Percentiles rank a stretch among this genome's conserved stretches.
phyloP scores from a whole-genome alignment of 1,140 invertebrate genomes.

The Aphidius gifuensis region DNA sequence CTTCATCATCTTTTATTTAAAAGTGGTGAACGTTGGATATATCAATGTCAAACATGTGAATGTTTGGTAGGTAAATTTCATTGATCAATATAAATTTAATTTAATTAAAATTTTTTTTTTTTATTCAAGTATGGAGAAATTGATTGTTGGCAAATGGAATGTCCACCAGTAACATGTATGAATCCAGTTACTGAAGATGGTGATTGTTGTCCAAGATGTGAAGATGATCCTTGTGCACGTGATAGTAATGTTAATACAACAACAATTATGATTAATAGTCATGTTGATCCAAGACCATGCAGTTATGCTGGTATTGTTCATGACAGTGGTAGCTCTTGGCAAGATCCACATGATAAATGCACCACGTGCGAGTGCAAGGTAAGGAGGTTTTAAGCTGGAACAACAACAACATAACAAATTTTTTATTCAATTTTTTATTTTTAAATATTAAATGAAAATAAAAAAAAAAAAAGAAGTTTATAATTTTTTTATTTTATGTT shows the following conservation, averaged over 20 bases:
- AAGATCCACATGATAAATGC: constrained; percentile 65
- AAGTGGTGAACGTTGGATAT: constrained; percentile 82
- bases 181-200: constrained; percentile 62
- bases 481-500: too few species aligned
- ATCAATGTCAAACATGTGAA: constrained; percentile 87
- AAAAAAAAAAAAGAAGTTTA: too few species aligned
- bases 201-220: constrained; percentile 72
- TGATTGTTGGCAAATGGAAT: constrained; percentile 85
- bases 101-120: not conserved
- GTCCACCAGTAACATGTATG: constrained; percentile 69
- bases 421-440: too few species aligned
- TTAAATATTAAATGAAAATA: too few species aligned
- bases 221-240: constrained; percentile 60
- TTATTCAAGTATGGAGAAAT: constrained; percentile 75
- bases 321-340: constrained; percentile 62
- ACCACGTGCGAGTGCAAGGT: constrained; percentile 77
- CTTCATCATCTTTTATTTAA: constrained; percentile 69
- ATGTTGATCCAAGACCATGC: constrained; percentile 52
- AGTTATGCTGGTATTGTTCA: constrained; percentile 61
- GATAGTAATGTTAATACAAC: constrained; percentile 40
- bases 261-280: constrained; percentile 30
- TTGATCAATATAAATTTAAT: not conserved
- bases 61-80: constrained; percentile 65
- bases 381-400: constrained; percentile 44
- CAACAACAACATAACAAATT: constrained; percentile 10